phyloP scores from a whole-genome alignment of 1,140 invertebrate species.

The Macrobrachium nipponense region DNA sequence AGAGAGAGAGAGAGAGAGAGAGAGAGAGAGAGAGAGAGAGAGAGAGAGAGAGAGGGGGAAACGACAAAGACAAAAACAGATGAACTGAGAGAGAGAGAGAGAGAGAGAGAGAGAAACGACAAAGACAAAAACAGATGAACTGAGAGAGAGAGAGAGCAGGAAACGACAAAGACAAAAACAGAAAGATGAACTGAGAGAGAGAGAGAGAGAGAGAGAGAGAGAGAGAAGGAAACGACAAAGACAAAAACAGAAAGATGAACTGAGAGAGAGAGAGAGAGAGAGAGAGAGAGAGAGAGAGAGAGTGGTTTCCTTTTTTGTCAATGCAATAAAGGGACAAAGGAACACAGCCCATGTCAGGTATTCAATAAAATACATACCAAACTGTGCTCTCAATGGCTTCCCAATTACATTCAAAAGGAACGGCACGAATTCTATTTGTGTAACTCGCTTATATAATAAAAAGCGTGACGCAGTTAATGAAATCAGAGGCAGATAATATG shows the following conservation, averaged over 20 bases:
- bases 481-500: not conserved
- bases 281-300: not conserved
- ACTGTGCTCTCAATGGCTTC: no score
- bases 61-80: no score
- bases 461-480: not conserved
- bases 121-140: no score
- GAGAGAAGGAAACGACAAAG: not conserved
- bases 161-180: not conserved
- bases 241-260: no score
- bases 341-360: no score
- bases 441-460: not conserved
- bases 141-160: not conserved
- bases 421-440: not conserved
- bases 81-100: not conserved
- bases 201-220: slow-evolving; percentile 12
- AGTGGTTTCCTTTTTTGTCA: no score
- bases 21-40: not conserved
- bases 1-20: slow-evolving; percentile 12
- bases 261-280: not conserved
- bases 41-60: not conserved
- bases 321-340: no score
- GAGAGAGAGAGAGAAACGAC: slow-evolving; percentile 13
- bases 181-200: not conserved
- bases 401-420: not conserved
- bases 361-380: no score